Base-by-base conservation (phyloP, 2,797 vertebrate genomes). In the Knipowitschia caucasica region DNA sequence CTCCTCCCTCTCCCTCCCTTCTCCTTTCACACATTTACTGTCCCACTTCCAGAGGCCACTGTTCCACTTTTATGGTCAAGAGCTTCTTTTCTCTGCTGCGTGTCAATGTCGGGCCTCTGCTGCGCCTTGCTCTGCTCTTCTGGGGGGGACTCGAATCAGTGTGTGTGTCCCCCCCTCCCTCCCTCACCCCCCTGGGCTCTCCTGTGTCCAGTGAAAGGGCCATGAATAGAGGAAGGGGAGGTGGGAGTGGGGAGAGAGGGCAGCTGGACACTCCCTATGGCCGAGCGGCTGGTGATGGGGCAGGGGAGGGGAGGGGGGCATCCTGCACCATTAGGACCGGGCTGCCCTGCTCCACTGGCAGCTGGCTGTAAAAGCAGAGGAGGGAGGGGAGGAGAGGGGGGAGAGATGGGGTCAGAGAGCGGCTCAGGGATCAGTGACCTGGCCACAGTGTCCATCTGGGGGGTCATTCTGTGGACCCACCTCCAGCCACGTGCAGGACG, bases 361-460 rank as follows among this genome's bases (percentile, higher is more conserved):
- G 90, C 90, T 91, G 90, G 86, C 83, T 66, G 59, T 78, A 83
- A 78, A 71, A 75, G 50, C 23, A 33, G 46, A 35, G 21, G 44
- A 60, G 12, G 12, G 7, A 31, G 7, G 12, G 7, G 12, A 11
- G 12, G 7, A 31, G 30, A 38, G 65, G 63, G 64, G 61, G 42
- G 45, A 17, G 12, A 29, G 26, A 29, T 77, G 78, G 67, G 74
- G 47, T 49, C 45, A 47, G 17, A 62, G 18, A 9, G 74, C 62
- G 75, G 67, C 78, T 80, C 82, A 83, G 81, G 85, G 88, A 88
- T 89, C 86, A 89, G 80, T 90, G 90, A 90, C 89, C 90, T 90
- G 90, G 88, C 90, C 84, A 86, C 79, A 92, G 86, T 84, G 80
- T 90, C 88, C 90, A 91, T 87, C 89, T 89, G 88, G 88, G 88